Evolutionary conservation across 2,888 invertebrate genomes (phyloP).

Genomic region (Stenchaetothrips biformis): DNA sequence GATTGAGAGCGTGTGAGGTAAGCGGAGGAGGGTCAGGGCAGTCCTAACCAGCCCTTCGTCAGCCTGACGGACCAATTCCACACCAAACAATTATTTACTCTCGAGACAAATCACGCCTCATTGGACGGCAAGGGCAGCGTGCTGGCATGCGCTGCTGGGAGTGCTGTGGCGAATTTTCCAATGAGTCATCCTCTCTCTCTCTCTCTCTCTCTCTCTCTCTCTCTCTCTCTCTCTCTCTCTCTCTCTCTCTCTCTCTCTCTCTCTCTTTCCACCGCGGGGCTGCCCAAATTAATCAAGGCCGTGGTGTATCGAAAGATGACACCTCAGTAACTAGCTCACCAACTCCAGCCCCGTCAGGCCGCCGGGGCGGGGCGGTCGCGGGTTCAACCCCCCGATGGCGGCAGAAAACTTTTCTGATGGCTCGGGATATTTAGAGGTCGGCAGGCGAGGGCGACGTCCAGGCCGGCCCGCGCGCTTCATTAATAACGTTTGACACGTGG

Average conservation of each 20-base stretch:
- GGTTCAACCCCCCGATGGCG: neutral
- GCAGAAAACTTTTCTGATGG: neutral
- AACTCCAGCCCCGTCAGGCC: neutral
- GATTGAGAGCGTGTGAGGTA: slow-evolving; percentile 20
- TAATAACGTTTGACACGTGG: neutral
- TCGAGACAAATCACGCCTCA: slow-evolving; percentile 12
- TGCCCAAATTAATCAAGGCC: neutral
- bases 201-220: neutral
- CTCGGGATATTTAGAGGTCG: neutral
- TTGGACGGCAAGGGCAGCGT: neutral
- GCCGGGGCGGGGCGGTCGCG: neutral
- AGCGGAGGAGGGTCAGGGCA: neutral
- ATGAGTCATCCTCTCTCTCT: neutral
- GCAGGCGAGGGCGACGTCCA: neutral
- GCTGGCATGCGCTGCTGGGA: neutral
- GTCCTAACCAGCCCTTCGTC: slow-evolving; percentile 5
- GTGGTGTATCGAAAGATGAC: neutral
- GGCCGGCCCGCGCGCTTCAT: neutral
- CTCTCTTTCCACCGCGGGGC: too few species aligned
- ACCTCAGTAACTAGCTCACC: neutral
- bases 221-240: neutral
- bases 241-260: too few species aligned
- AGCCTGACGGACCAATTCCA: slow-evolving; percentile 11
- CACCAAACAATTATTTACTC: slow-evolving; percentile 23
- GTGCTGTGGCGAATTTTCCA: neutral